These are phyloP conservation scores for Vipera ursinii DNA, from an alignment of 2,797 vertebrate genomes.

Conservation along the genomic window DNA sequence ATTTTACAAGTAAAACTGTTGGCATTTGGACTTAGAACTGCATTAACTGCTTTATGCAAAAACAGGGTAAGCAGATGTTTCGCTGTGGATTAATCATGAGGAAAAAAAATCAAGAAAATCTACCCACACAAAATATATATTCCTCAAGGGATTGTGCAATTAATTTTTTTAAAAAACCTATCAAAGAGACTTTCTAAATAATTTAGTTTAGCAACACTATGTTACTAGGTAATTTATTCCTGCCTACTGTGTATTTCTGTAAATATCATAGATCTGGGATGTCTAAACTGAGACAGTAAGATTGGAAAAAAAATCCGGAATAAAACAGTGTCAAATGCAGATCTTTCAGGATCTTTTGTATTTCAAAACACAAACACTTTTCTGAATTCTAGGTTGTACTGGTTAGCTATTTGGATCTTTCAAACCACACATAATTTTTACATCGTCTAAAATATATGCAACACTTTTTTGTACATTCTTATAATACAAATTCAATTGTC, in stretches of 20 bases:
- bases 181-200: neutral
- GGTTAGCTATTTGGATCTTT: neutral
- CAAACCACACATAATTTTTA: neutral
- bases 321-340: neutral
- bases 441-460: neutral
- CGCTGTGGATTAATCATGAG: neutral
- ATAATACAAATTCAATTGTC: neutral
- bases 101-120: neutral
- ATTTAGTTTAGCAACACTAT: neutral
- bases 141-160: neutral
- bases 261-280: neutral
- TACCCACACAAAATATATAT: neutral
- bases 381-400: neutral
- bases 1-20: constrained; percentile 29
- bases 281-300: neutral
- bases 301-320: neutral
- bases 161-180: neutral
- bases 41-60: neutral
- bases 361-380: neutral
- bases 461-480: neutral
- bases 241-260: neutral
- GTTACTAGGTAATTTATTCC: neutral
- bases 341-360: neutral
- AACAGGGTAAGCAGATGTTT: neutral
- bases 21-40: neutral